Base-by-base conservation (phyloP, 2,888 invertebrate species). In the Agrochola circellaris region DNA sequence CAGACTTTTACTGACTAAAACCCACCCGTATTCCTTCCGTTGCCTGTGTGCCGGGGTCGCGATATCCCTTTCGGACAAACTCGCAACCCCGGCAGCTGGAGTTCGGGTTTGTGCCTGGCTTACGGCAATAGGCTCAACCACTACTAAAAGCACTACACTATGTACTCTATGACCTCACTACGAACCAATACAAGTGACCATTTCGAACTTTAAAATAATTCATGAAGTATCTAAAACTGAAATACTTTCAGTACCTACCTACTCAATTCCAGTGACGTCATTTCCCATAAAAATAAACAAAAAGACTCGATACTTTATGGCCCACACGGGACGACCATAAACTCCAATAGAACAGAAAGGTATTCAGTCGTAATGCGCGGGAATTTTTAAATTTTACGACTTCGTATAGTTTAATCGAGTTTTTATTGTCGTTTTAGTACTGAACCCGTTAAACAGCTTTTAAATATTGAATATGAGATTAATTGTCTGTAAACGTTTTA, bases 381-480 rank as follows among this genome's bases (percentile, higher is more conserved):
- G 81, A 89, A 92, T 91, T 94, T 94, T 93, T 89, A 91, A 92
- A 93, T 91, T 94, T 94, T 90, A 94, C 93, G 93, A 93, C 87
- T 85, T 87, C 80, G 82, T 91, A 91, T 89, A 92, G 91, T 91
- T 91, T 92, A 94, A 94, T 93, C 92, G 92, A 88, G 83, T 86
- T 93, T 94, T 94, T 94, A 94, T 91, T 90, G 90, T 91, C 91
- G 90, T 92, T 94, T 94, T 93, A 93, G 87, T 92, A 89, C 90
- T 83, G 85, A 82, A 87, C 87, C 89, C 91, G 92, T 93, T 93
- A 91, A 91, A 90, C 86, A 88, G 90, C 88, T 90, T 93, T 93
- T 92, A 92, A 94, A 93, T 93, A 93, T 93, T 92, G 90, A 87
- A 91, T 89, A 90, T 91, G 81, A 58, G 90, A 82, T 92, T 93